phyloP scores from a whole-genome alignment of 2,888 invertebrate species.

The Anarsia innoxiella region DNA sequence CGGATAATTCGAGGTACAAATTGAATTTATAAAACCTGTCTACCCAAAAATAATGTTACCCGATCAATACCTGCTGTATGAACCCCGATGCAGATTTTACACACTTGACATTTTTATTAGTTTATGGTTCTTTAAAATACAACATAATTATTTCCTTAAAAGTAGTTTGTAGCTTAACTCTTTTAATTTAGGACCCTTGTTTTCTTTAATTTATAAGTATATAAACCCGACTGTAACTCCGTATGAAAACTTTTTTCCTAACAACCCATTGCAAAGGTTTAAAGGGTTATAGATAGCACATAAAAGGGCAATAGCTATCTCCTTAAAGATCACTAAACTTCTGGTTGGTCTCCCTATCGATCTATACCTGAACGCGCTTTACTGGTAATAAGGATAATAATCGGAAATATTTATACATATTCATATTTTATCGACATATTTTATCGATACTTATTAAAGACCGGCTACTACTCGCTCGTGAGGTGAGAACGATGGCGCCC shows the following conservation, averaged over 20 bases:
- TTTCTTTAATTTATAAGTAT: too few relatives aligned
- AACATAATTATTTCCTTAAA: too few relatives aligned
- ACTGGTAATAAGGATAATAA: conserved; percentile 43
- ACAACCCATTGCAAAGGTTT: too few relatives aligned
- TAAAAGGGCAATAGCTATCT: conserved; percentile 2
- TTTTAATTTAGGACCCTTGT: too few relatives aligned
- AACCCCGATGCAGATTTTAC: conserved; percentile 47
- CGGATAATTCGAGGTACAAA: conserved; percentile 53
- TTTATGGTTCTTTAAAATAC: too few relatives aligned
- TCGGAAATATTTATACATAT: conserved; percentile 71
- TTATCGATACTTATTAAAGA: conserved; percentile 75
- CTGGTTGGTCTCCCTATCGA: conserved; percentile 10
- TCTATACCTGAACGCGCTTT: conserved; percentile 18
- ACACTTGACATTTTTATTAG: too few relatives aligned
- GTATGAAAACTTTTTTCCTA: too few relatives aligned
- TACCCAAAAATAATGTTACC: conserved; percentile 35
- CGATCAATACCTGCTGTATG: conserved; percentile 36
- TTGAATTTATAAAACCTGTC: conserved; percentile 56
- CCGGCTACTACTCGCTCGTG: conserved; percentile 73
- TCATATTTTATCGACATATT: conserved; percentile 71
- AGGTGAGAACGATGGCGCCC: conserved; percentile 74
- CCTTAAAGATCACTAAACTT: conserved; percentile 7
- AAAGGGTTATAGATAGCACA: conserved; percentile 7
- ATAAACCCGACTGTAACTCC: too few relatives aligned
- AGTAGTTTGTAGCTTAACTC: too few relatives aligned